A percentile compares a stretch with the other conserved stretches of the same genome.
Evolutionary conservation across 2,888 invertebrate species (phyloP).

Genomic region (Ormyrus labotus): DNA sequence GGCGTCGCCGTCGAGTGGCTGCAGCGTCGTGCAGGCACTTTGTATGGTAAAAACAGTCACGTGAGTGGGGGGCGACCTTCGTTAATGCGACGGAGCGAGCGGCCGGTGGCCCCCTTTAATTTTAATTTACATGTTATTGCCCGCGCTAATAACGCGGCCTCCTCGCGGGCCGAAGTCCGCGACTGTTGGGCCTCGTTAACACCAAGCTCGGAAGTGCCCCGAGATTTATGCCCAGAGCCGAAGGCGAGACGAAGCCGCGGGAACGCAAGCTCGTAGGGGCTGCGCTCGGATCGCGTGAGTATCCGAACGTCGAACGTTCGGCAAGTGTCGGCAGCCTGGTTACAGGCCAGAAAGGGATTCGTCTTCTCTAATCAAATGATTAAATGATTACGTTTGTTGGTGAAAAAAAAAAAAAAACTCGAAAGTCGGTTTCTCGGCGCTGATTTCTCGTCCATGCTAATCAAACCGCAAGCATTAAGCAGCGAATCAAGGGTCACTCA

Average conservation of each 20-base stretch:
- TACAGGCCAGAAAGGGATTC: neutral
- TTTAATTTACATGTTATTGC: conserved; percentile 54
- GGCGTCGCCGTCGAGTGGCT: conserved; percentile 26
- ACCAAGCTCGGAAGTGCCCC: neutral
- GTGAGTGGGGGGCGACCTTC: neutral
- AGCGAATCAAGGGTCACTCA: no score
- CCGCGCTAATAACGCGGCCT: conserved; percentile 26
- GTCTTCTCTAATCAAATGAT: neutral
- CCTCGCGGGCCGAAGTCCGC: conserved; percentile 15
- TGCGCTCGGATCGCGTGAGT: neutral
- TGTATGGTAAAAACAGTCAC: conserved; percentile 45
- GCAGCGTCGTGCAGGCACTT: conserved; percentile 3
- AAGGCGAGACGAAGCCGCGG: neutral
- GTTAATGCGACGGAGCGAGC: conserved; percentile 34
- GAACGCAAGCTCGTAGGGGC: neutral
- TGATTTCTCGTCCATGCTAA: no score
- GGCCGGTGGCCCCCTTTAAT: conserved; percentile 23
- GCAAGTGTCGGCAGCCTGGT: neutral
- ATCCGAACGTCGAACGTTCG: neutral
- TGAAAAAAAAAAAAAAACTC: neutral
- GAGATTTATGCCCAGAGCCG: conserved; percentile 4
- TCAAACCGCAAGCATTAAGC: no score
- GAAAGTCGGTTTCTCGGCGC: no score
- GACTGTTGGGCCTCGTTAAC: conserved; percentile 10
- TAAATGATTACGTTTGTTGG: neutral